These are phyloP conservation scores for Nymphalis c-album DNA, from an alignment of 2,888 invertebrate genomes.

Conservation along the genomic window DNA sequence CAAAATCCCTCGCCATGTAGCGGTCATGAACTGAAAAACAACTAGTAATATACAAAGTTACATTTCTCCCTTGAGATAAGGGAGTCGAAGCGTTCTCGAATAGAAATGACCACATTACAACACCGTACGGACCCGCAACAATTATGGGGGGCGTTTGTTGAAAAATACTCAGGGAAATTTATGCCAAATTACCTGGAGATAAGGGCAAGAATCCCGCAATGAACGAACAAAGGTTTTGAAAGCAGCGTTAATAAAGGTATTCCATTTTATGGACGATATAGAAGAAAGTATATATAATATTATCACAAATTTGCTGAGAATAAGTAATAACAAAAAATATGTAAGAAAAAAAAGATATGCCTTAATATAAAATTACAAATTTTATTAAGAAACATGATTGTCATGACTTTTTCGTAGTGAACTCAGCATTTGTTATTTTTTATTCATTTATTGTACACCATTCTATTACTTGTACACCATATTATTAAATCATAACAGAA, in stretches of 20 bases:
- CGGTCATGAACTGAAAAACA: conserved; percentile 36
- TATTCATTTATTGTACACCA: no score
- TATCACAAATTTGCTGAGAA: conserved; percentile 1
- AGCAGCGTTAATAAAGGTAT: conserved; percentile 32
- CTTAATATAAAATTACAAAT: not conserved
- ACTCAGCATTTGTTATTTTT: no score
- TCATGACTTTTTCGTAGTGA: no score
- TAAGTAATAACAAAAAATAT: not conserved
- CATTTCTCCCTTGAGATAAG: conserved; percentile 31
- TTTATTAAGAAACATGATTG: no score
- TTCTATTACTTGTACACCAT: no score
- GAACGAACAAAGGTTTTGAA: conserved; percentile 6
- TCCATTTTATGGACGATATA: conserved; percentile 26
- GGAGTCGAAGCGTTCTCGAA: conserved; percentile 30
- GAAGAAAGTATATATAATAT: conserved; percentile 5
- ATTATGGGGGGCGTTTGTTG: conserved; percentile 24
- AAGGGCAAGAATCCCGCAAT: conserved; percentile 9
- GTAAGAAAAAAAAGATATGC: not conserved
- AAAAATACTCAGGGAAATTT: conserved; percentile 18
- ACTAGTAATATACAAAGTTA: conserved; percentile 39
- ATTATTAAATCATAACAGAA: no score
- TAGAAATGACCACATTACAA: conserved; percentile 36
- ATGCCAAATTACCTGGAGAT: not conserved
- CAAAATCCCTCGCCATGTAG: conserved; percentile 32
- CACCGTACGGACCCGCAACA: conserved; percentile 30